Evolutionary conservation across 1,140 invertebrate species (phyloP).

Genomic region (Hormaphis cornu): DNA sequence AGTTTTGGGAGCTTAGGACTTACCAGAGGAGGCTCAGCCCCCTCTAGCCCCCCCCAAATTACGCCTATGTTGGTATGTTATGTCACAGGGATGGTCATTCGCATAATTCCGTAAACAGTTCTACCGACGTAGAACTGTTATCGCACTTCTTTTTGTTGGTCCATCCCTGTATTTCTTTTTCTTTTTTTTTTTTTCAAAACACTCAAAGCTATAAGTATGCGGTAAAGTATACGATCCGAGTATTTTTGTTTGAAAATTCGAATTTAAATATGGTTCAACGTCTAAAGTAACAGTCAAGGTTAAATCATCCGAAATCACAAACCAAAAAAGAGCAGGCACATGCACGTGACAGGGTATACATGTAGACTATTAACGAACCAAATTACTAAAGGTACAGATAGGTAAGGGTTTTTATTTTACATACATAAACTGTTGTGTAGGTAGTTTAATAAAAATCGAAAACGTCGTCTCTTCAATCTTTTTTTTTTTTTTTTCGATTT

Average conservation of each 20-base stretch:
- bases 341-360: conserved; percentile 8
- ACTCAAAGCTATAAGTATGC: neutral
- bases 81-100: too few species aligned
- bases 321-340: conserved; percentile 7
- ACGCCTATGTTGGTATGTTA: too few species aligned
- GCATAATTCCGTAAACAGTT: neutral
- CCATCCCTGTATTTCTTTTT: neutral
- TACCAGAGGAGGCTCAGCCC: too few species aligned
- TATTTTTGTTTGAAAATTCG: too few species aligned
- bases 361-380: neutral
- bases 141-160: neutral
- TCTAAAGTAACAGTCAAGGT: too few species aligned
- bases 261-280: too few species aligned
- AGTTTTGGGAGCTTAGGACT: too few species aligned
- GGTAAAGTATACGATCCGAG: neutral
- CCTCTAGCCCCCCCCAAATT: too few species aligned
- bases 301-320: too few species aligned
- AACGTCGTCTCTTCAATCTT: neutral
- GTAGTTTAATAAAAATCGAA: neutral
- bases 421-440: neutral
- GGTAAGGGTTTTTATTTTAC: neutral
- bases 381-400: neutral
- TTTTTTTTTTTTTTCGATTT: neutral
- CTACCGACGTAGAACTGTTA: neutral
- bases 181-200: neutral